These are phyloP conservation scores for Hyperopisus bebe DNA, from an alignment of 2,113 vertebrate species.

Conservation along the genomic window DNA sequence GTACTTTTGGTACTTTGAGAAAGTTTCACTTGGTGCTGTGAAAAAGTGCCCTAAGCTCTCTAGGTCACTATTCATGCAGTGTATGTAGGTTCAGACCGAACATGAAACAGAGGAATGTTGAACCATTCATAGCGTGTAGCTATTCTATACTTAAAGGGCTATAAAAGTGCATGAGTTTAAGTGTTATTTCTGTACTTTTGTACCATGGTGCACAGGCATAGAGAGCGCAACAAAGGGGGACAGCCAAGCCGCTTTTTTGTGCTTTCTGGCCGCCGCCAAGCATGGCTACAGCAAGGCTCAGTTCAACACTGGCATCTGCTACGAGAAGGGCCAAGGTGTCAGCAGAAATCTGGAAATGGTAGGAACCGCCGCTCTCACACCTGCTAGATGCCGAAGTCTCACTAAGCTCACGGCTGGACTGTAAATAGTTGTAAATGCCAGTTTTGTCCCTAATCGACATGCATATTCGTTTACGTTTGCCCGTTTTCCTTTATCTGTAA, in stretches of 20 bases:
- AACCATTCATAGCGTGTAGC: background rate
- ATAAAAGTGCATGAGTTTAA: background rate
- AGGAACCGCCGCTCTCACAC: background rate
- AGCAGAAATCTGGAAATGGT: conserved; percentile 68
- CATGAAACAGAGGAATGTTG: background rate
- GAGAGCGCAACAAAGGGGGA: conserved; percentile 61
- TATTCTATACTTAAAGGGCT: background rate
- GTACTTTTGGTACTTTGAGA: too few species aligned
- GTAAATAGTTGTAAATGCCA: background rate
- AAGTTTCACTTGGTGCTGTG: too few species aligned
- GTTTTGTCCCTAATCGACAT: background rate
- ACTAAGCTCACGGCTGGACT: background rate
- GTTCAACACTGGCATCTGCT: conserved; percentile 85
- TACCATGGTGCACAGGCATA: conserved; percentile 60
- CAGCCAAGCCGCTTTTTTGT: conserved; percentile 63
- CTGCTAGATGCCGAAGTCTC: background rate
- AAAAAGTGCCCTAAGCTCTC: too few species aligned
- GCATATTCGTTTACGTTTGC: background rate
- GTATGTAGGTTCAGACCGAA: background rate
- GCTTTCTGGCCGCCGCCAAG: conserved; percentile 78
- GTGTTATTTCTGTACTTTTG: conserved; percentile 10
- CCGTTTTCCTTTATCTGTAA: background rate
- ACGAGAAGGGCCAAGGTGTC: conserved; percentile 78
- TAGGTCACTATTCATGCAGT: background rate
- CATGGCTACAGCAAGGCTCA: conserved; percentile 85